Percentiles rank a stretch among this genome's conserved stretches.
Evolutionary conservation across 2,113 vertebrate genomes (phyloP).

Genomic region (Aphyosemion australe): DNA sequence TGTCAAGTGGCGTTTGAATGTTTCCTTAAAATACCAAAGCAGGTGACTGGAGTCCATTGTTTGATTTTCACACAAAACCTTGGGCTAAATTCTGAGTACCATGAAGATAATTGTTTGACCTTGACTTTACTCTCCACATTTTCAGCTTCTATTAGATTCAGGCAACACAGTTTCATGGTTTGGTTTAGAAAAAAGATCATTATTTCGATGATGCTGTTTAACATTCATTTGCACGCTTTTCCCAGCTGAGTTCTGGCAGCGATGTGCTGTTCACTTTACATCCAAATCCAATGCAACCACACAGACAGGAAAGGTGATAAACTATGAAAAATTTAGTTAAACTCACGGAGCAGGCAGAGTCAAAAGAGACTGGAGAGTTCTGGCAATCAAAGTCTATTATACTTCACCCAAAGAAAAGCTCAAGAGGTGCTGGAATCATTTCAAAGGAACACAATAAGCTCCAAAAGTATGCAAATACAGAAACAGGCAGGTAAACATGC

Average conservation of each 20-base stretch:
- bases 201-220: background rate
- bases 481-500: background rate
- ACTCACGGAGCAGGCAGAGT: background rate
- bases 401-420: background rate
- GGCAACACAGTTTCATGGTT: no score
- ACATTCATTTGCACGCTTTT: background rate
- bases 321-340: background rate
- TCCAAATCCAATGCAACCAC: background rate
- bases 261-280: background rate
- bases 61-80: no score
- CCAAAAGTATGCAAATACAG: background rate
- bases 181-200: no score
- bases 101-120: no score
- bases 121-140: no score
- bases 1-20: no score
- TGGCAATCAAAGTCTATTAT: background rate
- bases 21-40: no score
- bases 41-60: no score
- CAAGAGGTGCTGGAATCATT: background rate
- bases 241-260: background rate
- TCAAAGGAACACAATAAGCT: background rate
- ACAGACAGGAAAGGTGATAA: background rate
- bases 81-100: no score
- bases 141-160: no score
- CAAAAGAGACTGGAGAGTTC: background rate